Conservation (phyloP, 2,888 invertebrate genomes). For the Drosophila borborema region DNA sequence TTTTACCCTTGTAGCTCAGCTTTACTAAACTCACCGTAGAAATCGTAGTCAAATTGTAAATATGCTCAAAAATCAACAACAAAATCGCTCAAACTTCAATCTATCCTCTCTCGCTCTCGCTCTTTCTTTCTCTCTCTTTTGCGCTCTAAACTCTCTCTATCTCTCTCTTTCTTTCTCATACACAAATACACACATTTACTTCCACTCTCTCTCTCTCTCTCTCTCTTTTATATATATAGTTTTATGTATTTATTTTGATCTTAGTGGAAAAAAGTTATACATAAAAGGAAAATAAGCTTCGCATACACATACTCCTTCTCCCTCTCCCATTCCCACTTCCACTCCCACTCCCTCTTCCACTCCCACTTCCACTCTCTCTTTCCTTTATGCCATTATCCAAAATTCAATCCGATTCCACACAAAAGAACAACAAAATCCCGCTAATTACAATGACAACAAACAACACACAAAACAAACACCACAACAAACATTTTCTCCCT, state of each 20-base stretch:
- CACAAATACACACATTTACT: too few relatives aligned
- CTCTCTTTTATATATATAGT: slow-evolving; percentile 47
- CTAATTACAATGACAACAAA: slow-evolving; percentile 37
- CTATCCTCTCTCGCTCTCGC: slow-evolving; percentile 27
- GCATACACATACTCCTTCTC: slow-evolving; percentile 77
- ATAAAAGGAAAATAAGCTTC: slow-evolving; percentile 75
- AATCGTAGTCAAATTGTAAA: slow-evolving; percentile 79
- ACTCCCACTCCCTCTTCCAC: slow-evolving; percentile 43
- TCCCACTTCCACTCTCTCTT: slow-evolving; percentile 32
- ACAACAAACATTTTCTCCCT: slow-evolving; percentile 33
- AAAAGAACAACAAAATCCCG: background rate
- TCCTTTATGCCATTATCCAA: slow-evolving; percentile 48
- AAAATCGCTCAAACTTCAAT: slow-evolving; percentile 43
- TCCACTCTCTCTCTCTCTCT: slow-evolving; percentile 34
- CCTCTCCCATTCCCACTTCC: slow-evolving; percentile 40
- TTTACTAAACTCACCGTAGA: slow-evolving; percentile 80
- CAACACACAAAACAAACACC: slow-evolving; percentile 40
- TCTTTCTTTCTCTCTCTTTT: slow-evolving; percentile 13
- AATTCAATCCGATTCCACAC: slow-evolving; percentile 18
- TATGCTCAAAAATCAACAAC: slow-evolving; percentile 67
- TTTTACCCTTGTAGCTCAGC: slow-evolving; percentile 70
- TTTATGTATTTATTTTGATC: slow-evolving; percentile 67
- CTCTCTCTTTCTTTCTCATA: slow-evolving; percentile 34
- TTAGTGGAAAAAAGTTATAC: slow-evolving; percentile 74
- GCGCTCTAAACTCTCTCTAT: slow-evolving; percentile 21